Conservation (phyloP, 2,888 invertebrate species). For the Tetragonula carbonaria region DNA sequence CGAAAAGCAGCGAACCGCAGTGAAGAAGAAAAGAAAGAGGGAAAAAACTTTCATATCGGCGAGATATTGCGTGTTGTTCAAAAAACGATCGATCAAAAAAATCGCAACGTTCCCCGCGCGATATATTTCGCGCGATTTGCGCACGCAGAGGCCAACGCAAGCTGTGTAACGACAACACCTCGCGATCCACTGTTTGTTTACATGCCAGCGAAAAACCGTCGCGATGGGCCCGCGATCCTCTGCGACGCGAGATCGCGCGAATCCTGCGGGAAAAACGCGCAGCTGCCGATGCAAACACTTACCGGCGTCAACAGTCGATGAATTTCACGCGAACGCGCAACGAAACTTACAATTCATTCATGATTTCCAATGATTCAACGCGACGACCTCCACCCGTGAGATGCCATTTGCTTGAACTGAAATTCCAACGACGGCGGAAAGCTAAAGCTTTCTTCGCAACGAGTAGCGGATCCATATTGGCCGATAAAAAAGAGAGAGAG, state of each 20-base stretch:
- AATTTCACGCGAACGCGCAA: slow-evolving; percentile 74
- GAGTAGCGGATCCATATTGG: background rate
- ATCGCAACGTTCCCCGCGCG: background rate
- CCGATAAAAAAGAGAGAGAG: background rate
- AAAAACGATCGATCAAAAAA: background rate
- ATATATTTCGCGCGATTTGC: background rate
- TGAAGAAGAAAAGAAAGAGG: too few relatives aligned
- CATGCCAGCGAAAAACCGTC: slow-evolving; percentile 60
- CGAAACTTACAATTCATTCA: slow-evolving; percentile 83
- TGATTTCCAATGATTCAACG: slow-evolving; percentile 83
- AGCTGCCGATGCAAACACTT: slow-evolving; percentile 63
- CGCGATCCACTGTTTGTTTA: slow-evolving; percentile 66
- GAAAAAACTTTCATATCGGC: slow-evolving; percentile 2
- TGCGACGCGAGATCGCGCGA: background rate
- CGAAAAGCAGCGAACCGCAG: background rate
- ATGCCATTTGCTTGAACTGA: slow-evolving; percentile 85
- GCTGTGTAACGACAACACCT: slow-evolving; percentile 43
- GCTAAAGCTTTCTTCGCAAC: slow-evolving; percentile 41
- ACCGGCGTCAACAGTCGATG: slow-evolving; percentile 66
- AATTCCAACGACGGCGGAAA: slow-evolving; percentile 45
- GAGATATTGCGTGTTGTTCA: background rate
- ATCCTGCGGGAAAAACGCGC: slow-evolving; percentile 7
- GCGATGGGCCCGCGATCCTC: slow-evolving; percentile 39
- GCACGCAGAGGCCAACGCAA: background rate
- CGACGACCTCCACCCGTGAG: slow-evolving; percentile 83